A percentile compares a stretch with the other conserved stretches of the same genome.
Evolutionary conservation across 2,797 vertebrate genomes (phyloP).

Genomic region (Sebastes alutus): DNA sequence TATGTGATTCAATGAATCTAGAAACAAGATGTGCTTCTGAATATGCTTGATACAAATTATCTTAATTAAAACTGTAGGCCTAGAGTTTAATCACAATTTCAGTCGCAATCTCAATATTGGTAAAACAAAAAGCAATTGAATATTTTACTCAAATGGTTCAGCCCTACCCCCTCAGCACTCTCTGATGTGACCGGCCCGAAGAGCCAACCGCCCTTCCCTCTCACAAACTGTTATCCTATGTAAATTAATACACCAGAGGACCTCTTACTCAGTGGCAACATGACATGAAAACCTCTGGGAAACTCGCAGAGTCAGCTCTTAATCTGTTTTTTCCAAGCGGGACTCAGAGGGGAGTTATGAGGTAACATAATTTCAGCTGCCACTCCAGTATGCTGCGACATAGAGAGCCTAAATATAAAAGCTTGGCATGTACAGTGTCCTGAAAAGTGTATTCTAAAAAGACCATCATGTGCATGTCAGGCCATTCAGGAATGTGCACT

Average conservation of each 20-base stretch:
- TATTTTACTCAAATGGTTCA: background rate
- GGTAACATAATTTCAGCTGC: slow-evolving; percentile 78
- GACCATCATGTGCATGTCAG: slow-evolving; percentile 57
- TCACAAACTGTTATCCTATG: slow-evolving; percentile 42
- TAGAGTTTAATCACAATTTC: background rate
- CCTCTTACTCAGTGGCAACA: slow-evolving; percentile 58
- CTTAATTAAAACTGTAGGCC: background rate
- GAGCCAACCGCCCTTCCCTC: slow-evolving; percentile 36
- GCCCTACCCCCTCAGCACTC: background rate
- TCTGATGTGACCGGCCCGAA: slow-evolving; percentile 20
- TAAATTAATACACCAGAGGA: slow-evolving; percentile 69
- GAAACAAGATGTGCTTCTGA: background rate
- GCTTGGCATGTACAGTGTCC: slow-evolving; percentile 73
- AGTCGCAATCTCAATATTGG: background rate
- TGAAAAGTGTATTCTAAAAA: slow-evolving; percentile 51
- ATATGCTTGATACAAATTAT: background rate
- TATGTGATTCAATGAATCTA: background rate
- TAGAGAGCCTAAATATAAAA: slow-evolving; percentile 81
- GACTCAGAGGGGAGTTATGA: slow-evolving; percentile 49
- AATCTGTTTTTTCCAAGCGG: slow-evolving; percentile 53
- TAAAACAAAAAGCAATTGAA: background rate
- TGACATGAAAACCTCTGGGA: slow-evolving; percentile 64
- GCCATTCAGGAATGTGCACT: slow-evolving; percentile 65
- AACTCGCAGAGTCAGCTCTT: slow-evolving; percentile 68
- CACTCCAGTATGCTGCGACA: slow-evolving; percentile 61